phyloP scores from a whole-genome alignment of 2,113 vertebrate genomes.

The Oxyura jamaicensis region DNA sequence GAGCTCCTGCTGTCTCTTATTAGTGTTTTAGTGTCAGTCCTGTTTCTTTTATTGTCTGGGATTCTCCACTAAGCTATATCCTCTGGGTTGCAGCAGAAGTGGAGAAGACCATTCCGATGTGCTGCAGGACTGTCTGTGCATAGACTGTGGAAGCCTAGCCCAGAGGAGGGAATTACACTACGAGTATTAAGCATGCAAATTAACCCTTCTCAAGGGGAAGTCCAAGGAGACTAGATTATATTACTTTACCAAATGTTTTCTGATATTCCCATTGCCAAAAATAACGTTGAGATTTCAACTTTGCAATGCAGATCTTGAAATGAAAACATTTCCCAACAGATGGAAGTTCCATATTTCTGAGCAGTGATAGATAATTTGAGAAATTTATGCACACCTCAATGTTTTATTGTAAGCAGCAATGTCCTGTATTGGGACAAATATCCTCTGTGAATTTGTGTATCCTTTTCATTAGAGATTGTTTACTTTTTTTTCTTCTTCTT shows the following conservation, averaged over 20 bases:
- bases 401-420: background rate
- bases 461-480: background rate
- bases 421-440: background rate
- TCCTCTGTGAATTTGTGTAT: background rate
- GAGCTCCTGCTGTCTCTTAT: background rate
- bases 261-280: background rate
- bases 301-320: background rate
- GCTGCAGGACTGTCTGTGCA: background rate
- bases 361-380: background rate
- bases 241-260: background rate
- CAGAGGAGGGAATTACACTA: constrained; percentile 6
- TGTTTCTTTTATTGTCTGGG: background rate
- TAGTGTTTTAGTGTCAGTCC: background rate
- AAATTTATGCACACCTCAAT: background rate
- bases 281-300: background rate
- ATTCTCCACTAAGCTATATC: background rate
- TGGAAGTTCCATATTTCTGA: background rate
- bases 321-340: fast-evolving
- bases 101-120: background rate
- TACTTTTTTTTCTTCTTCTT: background rate
- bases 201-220: background rate
- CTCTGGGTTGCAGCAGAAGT: background rate
- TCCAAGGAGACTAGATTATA: background rate
- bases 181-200: constrained; percentile 35
- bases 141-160: background rate